Percentiles rank a stretch among this genome's conserved stretches.
phyloP scores from a whole-genome alignment of 2,888 invertebrate species.

The Hemaris fuciformis region DNA sequence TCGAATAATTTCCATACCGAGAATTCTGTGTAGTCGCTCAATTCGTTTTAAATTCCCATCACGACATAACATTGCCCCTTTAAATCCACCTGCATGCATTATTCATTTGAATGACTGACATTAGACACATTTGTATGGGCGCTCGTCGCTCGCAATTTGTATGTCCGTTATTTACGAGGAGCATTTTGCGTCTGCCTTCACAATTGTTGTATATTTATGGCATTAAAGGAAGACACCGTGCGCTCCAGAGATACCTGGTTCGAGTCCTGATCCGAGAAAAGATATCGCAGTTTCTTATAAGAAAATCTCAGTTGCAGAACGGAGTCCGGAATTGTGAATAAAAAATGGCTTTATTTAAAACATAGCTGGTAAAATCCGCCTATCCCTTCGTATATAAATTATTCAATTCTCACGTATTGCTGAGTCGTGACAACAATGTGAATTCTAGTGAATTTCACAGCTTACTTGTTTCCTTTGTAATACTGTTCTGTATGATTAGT shows the following conservation, averaged over 20 bases:
- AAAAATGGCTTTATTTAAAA: too few species aligned
- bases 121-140: conserved; percentile 13
- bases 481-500: too few species aligned
- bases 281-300: too few species aligned
- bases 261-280: too few species aligned
- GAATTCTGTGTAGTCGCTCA: background rate
- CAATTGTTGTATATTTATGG: conserved; percentile 4
- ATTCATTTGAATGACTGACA: conserved; percentile 21
- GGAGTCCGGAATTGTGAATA: too few species aligned
- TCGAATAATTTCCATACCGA: background rate
- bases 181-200: conserved; percentile 7
- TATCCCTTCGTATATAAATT: too few species aligned
- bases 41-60: conserved; percentile 20
- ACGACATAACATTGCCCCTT: conserved; percentile 22
- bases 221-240: background rate
- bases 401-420: background rate
- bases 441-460: too few species aligned
- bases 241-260: too few species aligned
- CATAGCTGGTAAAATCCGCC: too few species aligned
- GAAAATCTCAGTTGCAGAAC: too few species aligned
- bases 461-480: background rate
- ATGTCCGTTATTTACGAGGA: conserved; percentile 9
- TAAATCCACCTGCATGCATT: conserved; percentile 23
- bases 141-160: conserved; percentile 2
- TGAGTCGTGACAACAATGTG: background rate